Base-by-base conservation (phyloP, 1,140 invertebrate species). In the Atopsyche davidsoni region DNA sequence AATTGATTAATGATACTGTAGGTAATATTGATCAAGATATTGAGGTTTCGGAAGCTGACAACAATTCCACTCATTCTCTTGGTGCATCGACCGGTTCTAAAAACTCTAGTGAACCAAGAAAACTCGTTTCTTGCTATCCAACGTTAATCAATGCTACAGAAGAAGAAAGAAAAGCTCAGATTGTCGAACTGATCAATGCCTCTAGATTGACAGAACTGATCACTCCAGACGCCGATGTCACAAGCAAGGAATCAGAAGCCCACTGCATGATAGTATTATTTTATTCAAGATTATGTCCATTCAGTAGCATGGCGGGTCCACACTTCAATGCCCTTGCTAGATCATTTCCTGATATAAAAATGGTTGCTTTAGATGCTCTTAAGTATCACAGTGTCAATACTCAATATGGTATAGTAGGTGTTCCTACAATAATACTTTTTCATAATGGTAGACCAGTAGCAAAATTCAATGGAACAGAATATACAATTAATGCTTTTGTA, bases 401-500 rank as follows among this genome's bases (percentile, higher is more conserved):
- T 0, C 86, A 92, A 62, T 94, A 92, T 75, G 92, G 93, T 14
- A 89, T 96, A 54, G 84, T 94, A n/a, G 90, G 89, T 14, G 86
- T 96, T 18, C 93, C 93, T 28, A 94, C 92, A 24, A 66, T 97
- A 9, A 80, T 96, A 69, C 75, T 98, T 44, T 92, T 96, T 60
- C 92, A 97, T 64, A 95, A 95, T 73, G 90, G 90, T 0, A 81
- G 88, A 63, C 81, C 89, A 18, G 79, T 90, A 21, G 85, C 84
- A 1, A 89, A 90, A 70, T 94, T 87, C 55, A 94, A 96, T 72
- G 83, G 84, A 14, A 86, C 88, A 9, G 79, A 86, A 40, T 87
- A 90, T 57, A 87, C 80, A 13, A 74, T 93, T 19, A 80, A 87
- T 42, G 80, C 79, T 44, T 89, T 96, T 62, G 79, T 83, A 4